A percentile compares a stretch with the other conserved stretches of the same genome.
phyloP scores from a whole-genome alignment of 2,113 vertebrate genomes.

The Sebastes fasciatus region DNA sequence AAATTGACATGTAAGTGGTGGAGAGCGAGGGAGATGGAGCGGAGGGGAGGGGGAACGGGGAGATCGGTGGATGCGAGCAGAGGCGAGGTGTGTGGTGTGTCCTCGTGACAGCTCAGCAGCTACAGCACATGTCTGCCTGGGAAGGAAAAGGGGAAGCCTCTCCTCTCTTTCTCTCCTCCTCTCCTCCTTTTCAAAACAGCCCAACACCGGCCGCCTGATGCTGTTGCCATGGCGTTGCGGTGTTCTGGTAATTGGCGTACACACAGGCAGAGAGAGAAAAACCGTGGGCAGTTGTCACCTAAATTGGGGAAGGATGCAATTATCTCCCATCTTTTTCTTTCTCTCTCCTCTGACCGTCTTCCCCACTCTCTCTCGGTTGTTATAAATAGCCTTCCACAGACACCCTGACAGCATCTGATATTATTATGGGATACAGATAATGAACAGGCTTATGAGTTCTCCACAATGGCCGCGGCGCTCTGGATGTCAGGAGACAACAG shows the following conservation, averaged over 20 bases:
- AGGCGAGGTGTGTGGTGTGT: slow-evolving; percentile 65
- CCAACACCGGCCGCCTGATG: slow-evolving; percentile 64
- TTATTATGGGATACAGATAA: slow-evolving; percentile 69
- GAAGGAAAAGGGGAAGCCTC: slow-evolving; percentile 77
- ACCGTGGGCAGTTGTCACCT: slow-evolving; percentile 65
- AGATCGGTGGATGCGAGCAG: slow-evolving; percentile 47
- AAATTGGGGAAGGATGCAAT: slow-evolving; percentile 74
- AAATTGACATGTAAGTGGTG: slow-evolving; percentile 75
- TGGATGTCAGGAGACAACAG: slow-evolving; percentile 43
- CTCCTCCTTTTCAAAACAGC: slow-evolving; percentile 53
- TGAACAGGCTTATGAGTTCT: slow-evolving; percentile 62
- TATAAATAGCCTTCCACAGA: slow-evolving; percentile 76
- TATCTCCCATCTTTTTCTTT: slow-evolving; percentile 60
- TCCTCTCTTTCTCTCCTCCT: slow-evolving; percentile 51
- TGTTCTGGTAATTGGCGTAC: slow-evolving; percentile 78
- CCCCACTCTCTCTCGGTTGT: slow-evolving; percentile 37
- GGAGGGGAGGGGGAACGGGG: not conserved
- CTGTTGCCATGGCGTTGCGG: slow-evolving; percentile 86
- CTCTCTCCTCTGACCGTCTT: slow-evolving; percentile 18
- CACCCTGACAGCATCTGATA: slow-evolving; percentile 70
- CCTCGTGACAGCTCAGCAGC: slow-evolving; percentile 78
- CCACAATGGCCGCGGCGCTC: slow-evolving; percentile 51
- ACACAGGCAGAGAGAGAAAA: slow-evolving; percentile 53
- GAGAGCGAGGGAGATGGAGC: slow-evolving; percentile 42
- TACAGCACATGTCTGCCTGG: slow-evolving; percentile 65